Base-by-base conservation (phyloP, 1,140 invertebrate genomes). In the Phthorimaea operculella region DNA sequence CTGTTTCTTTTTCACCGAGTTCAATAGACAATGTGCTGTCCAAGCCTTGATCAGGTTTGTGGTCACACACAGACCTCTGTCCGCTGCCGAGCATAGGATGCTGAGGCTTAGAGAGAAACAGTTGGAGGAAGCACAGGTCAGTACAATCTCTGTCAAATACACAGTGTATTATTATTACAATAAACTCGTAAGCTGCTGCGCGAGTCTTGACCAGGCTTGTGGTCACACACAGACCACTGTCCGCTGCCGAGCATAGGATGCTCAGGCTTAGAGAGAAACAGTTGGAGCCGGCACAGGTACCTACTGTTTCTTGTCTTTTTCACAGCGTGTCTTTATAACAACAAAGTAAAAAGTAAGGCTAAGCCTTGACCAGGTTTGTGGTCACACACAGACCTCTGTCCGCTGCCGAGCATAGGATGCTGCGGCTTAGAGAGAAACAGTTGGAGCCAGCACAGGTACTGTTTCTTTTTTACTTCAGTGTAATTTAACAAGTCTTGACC, bases 321-420 rank as follows among this genome's bases (percentile, higher is more conserved):
- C n/a, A n/a, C n/a, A n/a, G n/a, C n/a, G n/a, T n/a, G n/a, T n/a
- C n/a, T n/a, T n/a, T n/a, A n/a, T n/a, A n/a, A n/a, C n/a, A n/a
- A n/a, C n/a, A n/a, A n/a, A n/a, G n/a, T n/a, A n/a, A n/a, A n/a
- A n/a, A n/a, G n/a, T n/a, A n/a, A 17, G 69, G 88, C 87, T 87
- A 89, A 58, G 92, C 94, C 48, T 94, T 95, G 61, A 96, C 95
- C 0, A 86, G 93, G 54, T 85, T 98, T 1, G 90, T 98, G 58
- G 96, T 99, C 0, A 93, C 94, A 56, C 97, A 99, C 79, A 87
- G 96, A 50, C 91, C 94, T 5, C 87, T 98, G n/a, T 94, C 94
- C 73, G 92, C 92, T 0, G 86, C 88, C 54, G 97, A 99, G 79
- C 92, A 94, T 70, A 89, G 91, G 60, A 94, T 96, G 88, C 94